Conservation (phyloP, 2,888 invertebrate species). For the Cephalotes varians region DNA sequence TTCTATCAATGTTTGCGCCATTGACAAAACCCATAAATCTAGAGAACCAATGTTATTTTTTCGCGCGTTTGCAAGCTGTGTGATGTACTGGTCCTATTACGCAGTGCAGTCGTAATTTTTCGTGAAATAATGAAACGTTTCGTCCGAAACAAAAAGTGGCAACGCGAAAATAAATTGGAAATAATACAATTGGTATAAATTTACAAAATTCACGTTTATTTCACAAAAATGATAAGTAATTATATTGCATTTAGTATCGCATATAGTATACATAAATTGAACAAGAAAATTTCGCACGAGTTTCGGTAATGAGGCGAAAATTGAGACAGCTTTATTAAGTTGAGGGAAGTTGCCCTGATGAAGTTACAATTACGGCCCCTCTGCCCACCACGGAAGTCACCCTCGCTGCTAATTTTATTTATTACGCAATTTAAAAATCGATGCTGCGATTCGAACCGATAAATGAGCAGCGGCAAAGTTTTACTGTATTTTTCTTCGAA, state of each 20-base stretch:
- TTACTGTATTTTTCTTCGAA: background rate
- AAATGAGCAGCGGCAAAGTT: conserved; percentile 57
- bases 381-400: conserved; percentile 76
- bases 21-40: conserved; percentile 62
- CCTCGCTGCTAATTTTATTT: conserved; percentile 84
- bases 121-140: conserved; percentile 69
- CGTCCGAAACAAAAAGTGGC: conserved; percentile 45
- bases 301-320: conserved; percentile 84
- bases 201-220: conserved; percentile 17
- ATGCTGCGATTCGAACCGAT: conserved; percentile 77
- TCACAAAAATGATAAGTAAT: background rate
- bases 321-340: conserved; percentile 85
- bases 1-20: conserved; percentile 42
- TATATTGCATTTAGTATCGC: background rate
- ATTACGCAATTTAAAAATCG: conserved; percentile 85
- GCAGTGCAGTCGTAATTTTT: conserved; percentile 70
- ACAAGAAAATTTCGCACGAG: conserved; percentile 78
- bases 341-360: conserved; percentile 83
- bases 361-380: conserved; percentile 80
- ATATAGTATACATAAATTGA: conserved; percentile 71
- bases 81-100: conserved; percentile 70
- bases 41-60: conserved; percentile 68
- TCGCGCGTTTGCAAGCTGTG: conserved; percentile 64
- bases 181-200: background rate
- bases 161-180: conserved; percentile 16